Conservation (phyloP, 2,797 vertebrate species). For the Danio jaintianensis region DNA sequence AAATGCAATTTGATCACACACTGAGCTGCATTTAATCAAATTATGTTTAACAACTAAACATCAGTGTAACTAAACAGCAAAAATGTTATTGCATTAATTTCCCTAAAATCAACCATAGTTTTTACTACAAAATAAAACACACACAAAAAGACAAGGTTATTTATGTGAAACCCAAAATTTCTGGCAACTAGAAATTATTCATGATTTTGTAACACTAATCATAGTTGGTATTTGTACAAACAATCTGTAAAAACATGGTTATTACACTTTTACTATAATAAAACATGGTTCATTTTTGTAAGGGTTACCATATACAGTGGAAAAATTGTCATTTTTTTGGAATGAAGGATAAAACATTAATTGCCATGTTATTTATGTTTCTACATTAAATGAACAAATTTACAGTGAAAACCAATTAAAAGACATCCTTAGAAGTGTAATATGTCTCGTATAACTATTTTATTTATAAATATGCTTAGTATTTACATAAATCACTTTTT, state of each 20-base stretch:
- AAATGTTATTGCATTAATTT: too few species aligned
- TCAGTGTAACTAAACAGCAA: not conserved
- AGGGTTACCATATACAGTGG: too few species aligned
- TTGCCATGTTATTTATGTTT: not conserved
- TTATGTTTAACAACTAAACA: not conserved
- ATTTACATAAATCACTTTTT: not conserved
- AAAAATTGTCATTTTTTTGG: not conserved
- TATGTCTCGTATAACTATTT: not conserved
- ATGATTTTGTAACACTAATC: too few species aligned
- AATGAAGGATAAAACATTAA: not conserved
- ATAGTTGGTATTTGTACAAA: too few species aligned
- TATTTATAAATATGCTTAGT: not conserved
- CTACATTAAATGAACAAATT: not conserved
- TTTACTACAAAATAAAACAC: too few species aligned
- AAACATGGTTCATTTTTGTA: too few species aligned
- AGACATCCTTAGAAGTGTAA: not conserved
- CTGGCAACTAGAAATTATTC: too few species aligned
- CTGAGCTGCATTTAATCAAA: not conserved
- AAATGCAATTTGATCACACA: not conserved
- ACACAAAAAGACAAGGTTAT: too few species aligned
- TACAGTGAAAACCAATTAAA: not conserved
- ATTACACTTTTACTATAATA: too few species aligned
- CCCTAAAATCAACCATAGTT: too few species aligned
- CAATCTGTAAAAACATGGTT: too few species aligned
- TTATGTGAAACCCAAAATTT: too few species aligned